Evolutionary conservation across 1,140 invertebrate species (phyloP), one percentile per base, ranked within the genome.

Genomic region (Solenopsis invicta): DNA sequence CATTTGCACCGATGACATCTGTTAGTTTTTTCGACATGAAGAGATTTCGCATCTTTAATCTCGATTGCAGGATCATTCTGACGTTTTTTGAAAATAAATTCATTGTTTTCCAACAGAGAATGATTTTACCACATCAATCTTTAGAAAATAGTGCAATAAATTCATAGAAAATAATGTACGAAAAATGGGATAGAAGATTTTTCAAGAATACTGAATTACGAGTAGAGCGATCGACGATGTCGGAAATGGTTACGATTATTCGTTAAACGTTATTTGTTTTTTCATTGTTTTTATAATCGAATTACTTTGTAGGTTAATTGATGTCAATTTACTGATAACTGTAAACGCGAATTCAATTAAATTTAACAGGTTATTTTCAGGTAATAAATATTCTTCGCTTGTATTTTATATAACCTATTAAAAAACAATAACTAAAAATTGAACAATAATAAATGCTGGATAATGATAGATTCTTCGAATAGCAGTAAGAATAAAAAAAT

Each of bases 1-100:
- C 62, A 67, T 80, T 80, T 29, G 10, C 21, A 66, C 24, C 21
- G 21, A 56, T 80, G 18, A n/a, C 13, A 37, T 69, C 6, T 21
- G 34, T 41, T 24, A 62, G 48, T 21, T 18, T 52, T 24, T 37
- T 45, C 18, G 34, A 37, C n/a, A n/a, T 29, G n/a, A 13, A 78
- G 24, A n/a, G 41, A 24, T 54, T 34, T 24, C 24, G 29, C 6
- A 12, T 4, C 5, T 62, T 64, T 34, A 24, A 13, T 67, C 21
- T 80, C 41, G 54, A 67, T 66, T 34, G 13, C 41, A 29, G n/a
- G 4, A 18, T 67, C 2, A 54, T 24, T 67, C 9, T 41, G 6
- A 10, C 6, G 10, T 56, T 56, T 80, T 24, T 80, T 41, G 67
- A 56, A 29, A 41, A 77, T 54, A 3, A n/a, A 24, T 12, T 66